Evolutionary conservation across 23 tunicate species (phyloP), one percentile per base, ranked within the genome.

Genomic region (Trididemnum clinides): DNA sequence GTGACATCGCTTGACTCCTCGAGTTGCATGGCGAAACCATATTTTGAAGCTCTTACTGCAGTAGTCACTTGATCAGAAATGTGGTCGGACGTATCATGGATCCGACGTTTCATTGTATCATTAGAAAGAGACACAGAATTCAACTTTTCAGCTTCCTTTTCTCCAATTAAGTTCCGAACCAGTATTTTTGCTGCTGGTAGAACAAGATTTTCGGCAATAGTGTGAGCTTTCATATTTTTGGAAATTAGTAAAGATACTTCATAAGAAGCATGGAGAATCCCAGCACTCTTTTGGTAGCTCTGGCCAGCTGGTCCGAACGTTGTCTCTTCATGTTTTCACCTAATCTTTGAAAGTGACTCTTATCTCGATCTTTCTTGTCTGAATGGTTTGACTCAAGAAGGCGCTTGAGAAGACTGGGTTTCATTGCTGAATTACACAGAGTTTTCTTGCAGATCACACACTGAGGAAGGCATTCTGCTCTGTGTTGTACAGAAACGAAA

Each of bases 21-120:
- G 51, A 86, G 90, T 86, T 86, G 90, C 4, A 84, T 71, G 83
- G 88, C 81, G 75, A 84, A 73, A 5, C 88, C 82, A 72, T 26
- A 84, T 35, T 86, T 86, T 38, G 89, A 86, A 34, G 57, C 84
- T 78, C 39, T 86, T 64, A 86, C 90, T 64, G 86, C 90, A 28
- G 84, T 64, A 86, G 82, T 86, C 63, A 86, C 90, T 78, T 86
- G 90, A 3, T 86, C 77, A 34, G 84, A 65, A 86, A 86, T 86
- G 49, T 86, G 85, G 57, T 29, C 76, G 39, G 76, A 69, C 76
- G 30, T 69, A 21, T 69, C 76, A 64, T 86, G 77, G 34, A 86
- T 86, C 12, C 90, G 90, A 36, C 84, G 84, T 78, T 64, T 86
- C 34, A 86, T 85, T 18, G 90, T 78, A 63, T 86, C 77, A 57